Evolutionary conservation across 2,888 invertebrate genomes (phyloP).

Genomic region (Tenthredo notha): DNA sequence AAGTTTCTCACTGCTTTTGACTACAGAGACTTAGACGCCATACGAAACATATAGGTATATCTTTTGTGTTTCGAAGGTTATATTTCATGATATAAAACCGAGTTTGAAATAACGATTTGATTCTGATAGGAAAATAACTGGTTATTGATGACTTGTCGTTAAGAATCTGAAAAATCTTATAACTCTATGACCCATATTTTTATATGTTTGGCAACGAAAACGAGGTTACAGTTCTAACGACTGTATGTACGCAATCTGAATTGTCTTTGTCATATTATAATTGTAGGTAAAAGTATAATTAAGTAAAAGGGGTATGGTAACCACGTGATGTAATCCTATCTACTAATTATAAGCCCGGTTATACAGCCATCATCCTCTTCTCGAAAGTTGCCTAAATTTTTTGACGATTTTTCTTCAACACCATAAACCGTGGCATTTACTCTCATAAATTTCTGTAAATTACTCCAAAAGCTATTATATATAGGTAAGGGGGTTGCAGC

Average conservation of each 20-base stretch:
- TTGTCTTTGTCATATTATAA: slow-evolving; percentile 20
- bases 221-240: background rate
- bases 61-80: background rate
- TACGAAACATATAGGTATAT: background rate
- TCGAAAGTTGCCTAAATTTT: background rate
- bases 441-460: background rate
- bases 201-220: background rate
- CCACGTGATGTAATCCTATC: slow-evolving; percentile 2
- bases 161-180: background rate
- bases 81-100: background rate
- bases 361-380: background rate
- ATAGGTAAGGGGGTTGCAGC: background rate
- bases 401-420: background rate
- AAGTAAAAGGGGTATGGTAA: slow-evolving; percentile 17
- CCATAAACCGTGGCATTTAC: background rate
- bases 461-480: background rate
- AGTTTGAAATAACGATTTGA: background rate
- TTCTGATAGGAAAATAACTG: background rate
- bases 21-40: background rate
- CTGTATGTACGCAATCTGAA: slow-evolving; percentile 1
- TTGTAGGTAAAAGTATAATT: slow-evolving; percentile 19
- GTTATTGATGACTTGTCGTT: background rate
- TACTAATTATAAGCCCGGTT: slow-evolving; percentile 2
- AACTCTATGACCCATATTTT: background rate
- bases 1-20: background rate